Evolutionary conservation across 2,797 vertebrate genomes (phyloP).

Genomic region (Geotrypetes seraphini): DNA sequence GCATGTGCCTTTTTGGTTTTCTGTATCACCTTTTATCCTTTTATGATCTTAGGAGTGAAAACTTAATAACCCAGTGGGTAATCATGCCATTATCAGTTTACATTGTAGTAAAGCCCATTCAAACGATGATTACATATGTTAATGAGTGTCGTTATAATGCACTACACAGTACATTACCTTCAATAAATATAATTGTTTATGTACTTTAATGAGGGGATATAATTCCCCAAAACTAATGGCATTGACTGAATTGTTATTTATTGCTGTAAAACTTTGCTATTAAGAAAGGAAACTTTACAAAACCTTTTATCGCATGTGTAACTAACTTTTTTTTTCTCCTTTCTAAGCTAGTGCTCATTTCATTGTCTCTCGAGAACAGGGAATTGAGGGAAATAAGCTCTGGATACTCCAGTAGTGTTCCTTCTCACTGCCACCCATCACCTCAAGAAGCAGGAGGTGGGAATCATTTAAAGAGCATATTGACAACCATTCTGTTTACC

Average conservation of each 20-base stretch:
- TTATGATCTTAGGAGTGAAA: slow-evolving; percentile 66
- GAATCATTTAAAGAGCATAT: slow-evolving; percentile 55
- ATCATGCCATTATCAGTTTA: slow-evolving; percentile 69
- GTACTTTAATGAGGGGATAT: slow-evolving; percentile 84
- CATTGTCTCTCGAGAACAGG: slow-evolving; percentile 35
- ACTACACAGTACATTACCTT: slow-evolving; percentile 88
- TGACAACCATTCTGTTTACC: slow-evolving; percentile 65
- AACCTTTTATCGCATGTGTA: slow-evolving; percentile 48
- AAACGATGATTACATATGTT: slow-evolving; percentile 74
- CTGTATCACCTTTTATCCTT: slow-evolving; percentile 66
- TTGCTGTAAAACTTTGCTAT: slow-evolving; percentile 62
- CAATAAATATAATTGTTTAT: slow-evolving; percentile 86
- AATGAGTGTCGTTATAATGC: slow-evolving; percentile 89
- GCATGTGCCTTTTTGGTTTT: slow-evolving; percentile 42
- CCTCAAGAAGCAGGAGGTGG: slow-evolving; percentile 62
- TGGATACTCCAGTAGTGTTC: slow-evolving; percentile 36
- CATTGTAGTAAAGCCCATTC: slow-evolving; percentile 68
- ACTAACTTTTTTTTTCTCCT: slow-evolving; percentile 41
- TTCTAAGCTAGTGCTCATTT: slow-evolving; percentile 52
- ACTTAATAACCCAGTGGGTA: slow-evolving; percentile 73
- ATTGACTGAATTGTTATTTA: slow-evolving; percentile 82
- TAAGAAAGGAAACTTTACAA: slow-evolving; percentile 52
- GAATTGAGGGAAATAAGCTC: slow-evolving; percentile 50
- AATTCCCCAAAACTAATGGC: slow-evolving; percentile 86
- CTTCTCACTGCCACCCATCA: slow-evolving; percentile 45